Evolutionary conservation across 2,113 vertebrate species (phyloP).

Genomic region (Pitta sordida): DNA sequence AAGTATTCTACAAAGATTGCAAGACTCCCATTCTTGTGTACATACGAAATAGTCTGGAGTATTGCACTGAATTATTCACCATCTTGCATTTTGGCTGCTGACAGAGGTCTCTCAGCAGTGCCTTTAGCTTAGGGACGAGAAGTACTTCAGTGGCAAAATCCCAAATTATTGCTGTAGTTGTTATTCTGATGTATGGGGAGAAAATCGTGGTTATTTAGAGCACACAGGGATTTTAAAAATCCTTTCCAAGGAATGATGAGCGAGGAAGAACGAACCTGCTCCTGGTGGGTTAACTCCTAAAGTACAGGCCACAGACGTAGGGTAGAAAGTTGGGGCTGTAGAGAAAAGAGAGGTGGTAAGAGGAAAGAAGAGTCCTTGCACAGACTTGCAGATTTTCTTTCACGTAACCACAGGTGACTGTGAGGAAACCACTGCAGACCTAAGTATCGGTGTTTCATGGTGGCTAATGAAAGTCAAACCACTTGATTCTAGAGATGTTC

Average conservation of each 20-base stretch:
- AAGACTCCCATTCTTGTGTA: background rate
- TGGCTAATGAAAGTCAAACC: background rate
- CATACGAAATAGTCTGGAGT: background rate
- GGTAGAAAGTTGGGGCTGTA: background rate
- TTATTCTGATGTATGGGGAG: background rate
- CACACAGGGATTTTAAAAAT: background rate
- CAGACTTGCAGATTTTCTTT: background rate
- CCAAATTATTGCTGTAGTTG: background rate
- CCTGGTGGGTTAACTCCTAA: background rate
- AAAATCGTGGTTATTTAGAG: background rate
- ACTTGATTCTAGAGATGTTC: background rate
- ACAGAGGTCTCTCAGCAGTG: background rate
- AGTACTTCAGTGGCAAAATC: background rate
- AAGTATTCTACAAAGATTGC: background rate
- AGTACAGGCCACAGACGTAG: background rate
- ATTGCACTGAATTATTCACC: background rate
- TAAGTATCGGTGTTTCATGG: background rate
- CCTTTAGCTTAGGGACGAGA: background rate
- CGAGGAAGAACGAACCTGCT: background rate
- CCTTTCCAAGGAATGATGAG: background rate
- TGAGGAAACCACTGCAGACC: background rate
- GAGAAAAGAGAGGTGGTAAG: background rate
- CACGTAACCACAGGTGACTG: background rate
- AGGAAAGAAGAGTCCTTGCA: background rate
- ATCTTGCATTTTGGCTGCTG: background rate